Evolutionary conservation across 2,113 vertebrate species (phyloP).

Genomic region (Cinclus cinclus): DNA sequence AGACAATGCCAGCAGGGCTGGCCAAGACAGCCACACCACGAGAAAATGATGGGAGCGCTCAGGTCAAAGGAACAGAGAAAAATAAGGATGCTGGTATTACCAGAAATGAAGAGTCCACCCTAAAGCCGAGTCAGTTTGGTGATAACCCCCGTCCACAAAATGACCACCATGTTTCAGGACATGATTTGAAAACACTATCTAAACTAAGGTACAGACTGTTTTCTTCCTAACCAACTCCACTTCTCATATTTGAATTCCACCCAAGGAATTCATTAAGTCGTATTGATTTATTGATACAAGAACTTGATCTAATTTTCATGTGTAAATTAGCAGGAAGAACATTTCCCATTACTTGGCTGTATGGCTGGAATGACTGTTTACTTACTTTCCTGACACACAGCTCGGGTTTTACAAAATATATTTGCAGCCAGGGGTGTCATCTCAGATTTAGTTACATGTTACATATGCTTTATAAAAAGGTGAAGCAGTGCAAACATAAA

Average conservation of each 20-base stretch:
- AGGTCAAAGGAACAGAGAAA: background rate
- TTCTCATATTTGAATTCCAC: conserved; percentile 26
- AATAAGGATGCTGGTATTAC: background rate
- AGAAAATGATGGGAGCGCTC: background rate
- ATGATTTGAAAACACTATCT: background rate
- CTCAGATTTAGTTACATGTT: conserved; percentile 15
- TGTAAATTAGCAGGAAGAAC: conserved; percentile 58
- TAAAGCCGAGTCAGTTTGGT: background rate
- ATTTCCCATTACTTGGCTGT: conserved; percentile 40
- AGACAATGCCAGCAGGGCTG: background rate
- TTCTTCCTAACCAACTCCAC: background rate
- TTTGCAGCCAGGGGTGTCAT: background rate
- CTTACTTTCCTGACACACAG: conserved; percentile 18
- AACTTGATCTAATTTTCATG: conserved; percentile 48
- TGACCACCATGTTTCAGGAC: background rate
- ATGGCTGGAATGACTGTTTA: conserved; percentile 6
- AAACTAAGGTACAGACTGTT: background rate
- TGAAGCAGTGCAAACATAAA: background rate
- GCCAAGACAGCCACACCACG: fast-evolving
- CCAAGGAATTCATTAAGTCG: conserved; percentile 38
- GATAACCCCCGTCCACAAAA: background rate
- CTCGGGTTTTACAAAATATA: background rate
- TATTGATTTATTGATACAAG: conserved; percentile 59
- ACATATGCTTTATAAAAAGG: background rate
- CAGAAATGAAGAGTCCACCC: background rate